Evolutionary conservation across 37 sponge, comb jelly and placozoan genomes (phyloP), one percentile per base, ranked within the genome.

Genomic region (Eunapius fragilis): DNA sequence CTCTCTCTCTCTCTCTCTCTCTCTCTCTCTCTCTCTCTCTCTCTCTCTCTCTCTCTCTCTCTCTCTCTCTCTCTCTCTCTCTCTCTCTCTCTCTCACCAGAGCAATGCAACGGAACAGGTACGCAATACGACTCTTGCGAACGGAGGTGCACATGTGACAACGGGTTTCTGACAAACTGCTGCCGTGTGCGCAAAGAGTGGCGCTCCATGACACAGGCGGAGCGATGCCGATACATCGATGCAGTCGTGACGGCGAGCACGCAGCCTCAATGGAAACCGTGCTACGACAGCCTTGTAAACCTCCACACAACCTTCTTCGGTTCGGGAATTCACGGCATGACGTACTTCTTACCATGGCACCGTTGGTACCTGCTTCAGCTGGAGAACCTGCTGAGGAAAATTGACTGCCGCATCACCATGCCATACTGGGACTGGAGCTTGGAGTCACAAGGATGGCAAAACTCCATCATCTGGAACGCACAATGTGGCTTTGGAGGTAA

Each of bases 381-480:
- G n/a, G 89, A 89, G 72, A 89, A 89, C 72, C 49, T 89, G 6
- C 74, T 89, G 11, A 38, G 85, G 7, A 6, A 70, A 36, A 30
- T 89, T 36, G 85, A 89, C 80, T 84, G 89, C 68, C 31, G 45
- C 0, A 74, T 89, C 35, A 89, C 85, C n/a, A 72, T 81, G 31
- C 89, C 89, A 35, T 89, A 84, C 72, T 89, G 89, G 89, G 89
- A 89, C 74, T 89, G 89, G 89, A 89, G 85, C 78, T 72, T 83
- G 74, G 77, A 89, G 31, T 34, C 80, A 23, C 71, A 68, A 36
- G 47, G 68, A 25, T 82, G 84, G 85, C 82, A 78, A 67, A 89
- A 68, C 38, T 84, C 89, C 36, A 77, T 78, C 31, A 49, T 89
- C 23, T 89, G 89, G 89, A 48, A 37, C 23, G 58, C 69, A 2